Percentiles rank a stretch among this genome's conserved stretches.
Evolutionary conservation across 1,140 invertebrate genomes (phyloP).

Genomic region (Galleria mellonella): DNA sequence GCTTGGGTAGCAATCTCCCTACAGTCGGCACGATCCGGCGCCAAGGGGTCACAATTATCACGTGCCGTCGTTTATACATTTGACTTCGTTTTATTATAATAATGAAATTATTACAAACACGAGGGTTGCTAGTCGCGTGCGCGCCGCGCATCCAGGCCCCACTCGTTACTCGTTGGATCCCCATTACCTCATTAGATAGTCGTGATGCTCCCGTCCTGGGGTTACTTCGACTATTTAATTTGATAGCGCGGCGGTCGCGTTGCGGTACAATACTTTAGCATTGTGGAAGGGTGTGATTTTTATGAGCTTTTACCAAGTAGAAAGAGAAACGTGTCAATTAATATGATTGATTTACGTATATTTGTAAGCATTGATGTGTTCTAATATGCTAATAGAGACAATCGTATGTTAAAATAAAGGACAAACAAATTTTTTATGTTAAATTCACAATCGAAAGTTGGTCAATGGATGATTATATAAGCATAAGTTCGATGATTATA

Average conservation of each 20-base stretch:
- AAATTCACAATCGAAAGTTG: too few species aligned
- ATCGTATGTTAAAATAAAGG: too few species aligned
- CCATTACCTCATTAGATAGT: slow-evolving; percentile 61
- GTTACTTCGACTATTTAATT: slow-evolving; percentile 64
- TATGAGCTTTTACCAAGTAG: slow-evolving; percentile 12
- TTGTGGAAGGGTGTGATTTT: slow-evolving; percentile 53
- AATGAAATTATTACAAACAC: slow-evolving; percentile 60
- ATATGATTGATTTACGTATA: too few species aligned
- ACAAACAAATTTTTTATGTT: too few species aligned
- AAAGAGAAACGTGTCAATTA: too few species aligned
- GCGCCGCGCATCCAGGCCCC: slow-evolving; percentile 25
- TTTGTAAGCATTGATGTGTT: too few species aligned
- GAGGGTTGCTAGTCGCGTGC: slow-evolving; percentile 37
- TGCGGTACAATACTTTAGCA: slow-evolving; percentile 34
- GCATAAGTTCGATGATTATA: too few species aligned
- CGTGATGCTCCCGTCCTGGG: slow-evolving; percentile 42
- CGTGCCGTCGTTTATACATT: slow-evolving; percentile 56
- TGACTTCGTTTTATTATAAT: slow-evolving; percentile 65
- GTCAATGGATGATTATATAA: too few species aligned
- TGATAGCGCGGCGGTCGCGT: slow-evolving; percentile 33
- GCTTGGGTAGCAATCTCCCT: too few species aligned
- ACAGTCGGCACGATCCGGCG: slow-evolving; percentile 6
- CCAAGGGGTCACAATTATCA: slow-evolving; percentile 42
- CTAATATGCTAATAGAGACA: too few species aligned
- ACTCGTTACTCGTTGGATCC: slow-evolving; percentile 24